Conservation (phyloP, 1,140 invertebrate genomes). For the Macrotrachela quadricornifera region DNA sequence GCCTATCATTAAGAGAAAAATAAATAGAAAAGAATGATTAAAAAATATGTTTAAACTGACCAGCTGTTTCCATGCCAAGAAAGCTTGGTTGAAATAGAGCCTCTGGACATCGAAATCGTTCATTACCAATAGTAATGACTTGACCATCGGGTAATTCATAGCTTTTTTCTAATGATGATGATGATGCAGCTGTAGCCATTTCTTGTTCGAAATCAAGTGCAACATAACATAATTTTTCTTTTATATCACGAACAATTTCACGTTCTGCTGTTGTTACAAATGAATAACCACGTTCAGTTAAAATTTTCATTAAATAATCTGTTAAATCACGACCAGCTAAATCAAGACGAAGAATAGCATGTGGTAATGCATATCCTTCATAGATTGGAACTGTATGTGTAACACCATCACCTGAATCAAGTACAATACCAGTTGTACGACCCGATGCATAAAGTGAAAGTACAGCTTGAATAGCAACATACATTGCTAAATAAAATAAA, state of each 20-base stretch:
- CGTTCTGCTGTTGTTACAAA: conserved; percentile 55
- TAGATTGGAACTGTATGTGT: conserved; percentile 72
- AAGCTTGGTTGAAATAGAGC: conserved; percentile 24
- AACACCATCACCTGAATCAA: conserved; percentile 64
- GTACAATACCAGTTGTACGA: conserved; percentile 77
- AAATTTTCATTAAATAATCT: conserved; percentile 79
- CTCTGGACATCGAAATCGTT: conserved; percentile 23
- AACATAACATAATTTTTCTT: conserved; percentile 59
- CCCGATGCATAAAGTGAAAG: conserved; percentile 73
- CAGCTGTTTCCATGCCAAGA: conserved; percentile 31
- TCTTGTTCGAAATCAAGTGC: conserved; percentile 66
- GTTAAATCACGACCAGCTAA: conserved; percentile 78
- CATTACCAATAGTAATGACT: conserved; percentile 19
- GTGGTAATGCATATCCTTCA: conserved; percentile 51
- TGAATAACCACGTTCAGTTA: conserved; percentile 80
- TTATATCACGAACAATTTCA: conserved; percentile 59
- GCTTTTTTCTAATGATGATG: conserved; percentile 49
- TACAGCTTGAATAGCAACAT: conserved; percentile 63
- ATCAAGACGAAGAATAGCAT: conserved; percentile 65
- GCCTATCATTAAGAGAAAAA: conserved; percentile 10
- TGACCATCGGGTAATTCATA: neutral
- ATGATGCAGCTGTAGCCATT: conserved; percentile 73
- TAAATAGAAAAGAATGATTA: conserved; percentile 10
- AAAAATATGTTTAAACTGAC: neutral
- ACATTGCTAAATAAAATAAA: too few relatives aligned